These are phyloP conservation scores for Halotydeus destructor DNA, from an alignment of 1,140 invertebrate genomes.

Conservation along the genomic window DNA sequence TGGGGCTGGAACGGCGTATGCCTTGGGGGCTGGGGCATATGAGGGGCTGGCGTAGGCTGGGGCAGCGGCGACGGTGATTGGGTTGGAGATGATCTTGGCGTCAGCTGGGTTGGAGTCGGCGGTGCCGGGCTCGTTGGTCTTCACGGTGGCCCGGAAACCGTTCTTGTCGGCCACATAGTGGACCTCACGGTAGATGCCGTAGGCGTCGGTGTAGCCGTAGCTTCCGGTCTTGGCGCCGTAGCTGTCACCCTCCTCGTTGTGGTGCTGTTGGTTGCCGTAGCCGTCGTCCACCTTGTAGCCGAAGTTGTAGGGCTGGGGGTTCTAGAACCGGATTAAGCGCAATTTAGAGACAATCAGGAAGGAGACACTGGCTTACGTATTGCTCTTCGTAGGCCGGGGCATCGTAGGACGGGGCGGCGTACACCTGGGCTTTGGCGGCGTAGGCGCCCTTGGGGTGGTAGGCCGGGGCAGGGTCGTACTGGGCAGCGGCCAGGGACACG, in stretches of 20 bases:
- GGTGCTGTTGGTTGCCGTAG: conserved; percentile 15
- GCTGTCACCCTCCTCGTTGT: conserved; percentile 15
- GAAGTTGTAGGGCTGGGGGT: conserved; percentile 15
- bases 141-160: conserved; percentile 12
- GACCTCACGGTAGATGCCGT: conserved; percentile 14
- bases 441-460: too few species aligned
- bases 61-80: not conserved
- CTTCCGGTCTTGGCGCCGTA: conserved; percentile 5
- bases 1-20: too few species aligned
- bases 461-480: too few species aligned
- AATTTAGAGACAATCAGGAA: too few species aligned
- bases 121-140: conserved; percentile 16
- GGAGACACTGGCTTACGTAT: too few species aligned
- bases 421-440: too few species aligned
- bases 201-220: conserved; percentile 13
- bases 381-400: too few species aligned
- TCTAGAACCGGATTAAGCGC: too few species aligned
- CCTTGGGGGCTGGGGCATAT: too few species aligned
- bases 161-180: conserved; percentile 13
- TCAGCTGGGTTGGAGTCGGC: conserved; percentile 15
- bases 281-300: conserved; percentile 17
- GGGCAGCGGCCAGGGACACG: too few species aligned
- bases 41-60: too few species aligned
- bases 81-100: conserved; percentile 10
- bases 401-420: too few species aligned